Evolutionary conservation across 2,113 vertebrate species (phyloP), one percentile per base, ranked within the genome.

Genomic region (Eurystomus gularis): DNA sequence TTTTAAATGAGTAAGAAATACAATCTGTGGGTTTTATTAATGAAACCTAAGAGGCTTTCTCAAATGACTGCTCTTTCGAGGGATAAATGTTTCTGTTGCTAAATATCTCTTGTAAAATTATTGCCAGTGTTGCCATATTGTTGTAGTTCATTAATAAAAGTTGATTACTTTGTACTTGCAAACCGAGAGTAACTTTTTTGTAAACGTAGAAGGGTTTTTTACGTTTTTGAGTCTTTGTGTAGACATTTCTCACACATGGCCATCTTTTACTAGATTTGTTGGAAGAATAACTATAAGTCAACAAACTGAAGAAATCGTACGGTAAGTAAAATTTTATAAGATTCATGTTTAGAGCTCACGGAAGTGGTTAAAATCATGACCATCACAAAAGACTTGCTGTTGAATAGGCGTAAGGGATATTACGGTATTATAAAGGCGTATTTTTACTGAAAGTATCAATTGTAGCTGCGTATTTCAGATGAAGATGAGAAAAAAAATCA

Each of bases 231-330:
- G 39, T 51, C 37, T 86, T 69, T 54, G 13, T 40, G 19, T 75
- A 57, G 39, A 15, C 88, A n/a, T 84, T 94, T 91, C 44, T 98
- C 93, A 98, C 54, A 42, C 13, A 7, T 42, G 80, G 8, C 66
- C 33, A 75, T 95, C 71, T 95, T 81, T 97, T 85, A 42, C 40
- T 93, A 99, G 99, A 97, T 99, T 99, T 97, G 98, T 99, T 84
- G 99, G 99, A 82, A 98, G 99, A 96, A 99, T 99, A 95, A 99
- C 98, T 21, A 82, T 99, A 96, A 99, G 97, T 90, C 98, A 99
- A 15, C 98, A 99, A 39, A 98, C 97, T 80, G 99, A 99, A 93
- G 99, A 99, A 97, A 98, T 99, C 21, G 99, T 99, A 86, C 98
- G 99, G 99, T 99, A 98, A 98, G 98, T 94, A 49, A 87, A 94